Evolutionary conservation across 2,888 invertebrate species (phyloP).

Genomic region (Xestobium rufovillosum): DNA sequence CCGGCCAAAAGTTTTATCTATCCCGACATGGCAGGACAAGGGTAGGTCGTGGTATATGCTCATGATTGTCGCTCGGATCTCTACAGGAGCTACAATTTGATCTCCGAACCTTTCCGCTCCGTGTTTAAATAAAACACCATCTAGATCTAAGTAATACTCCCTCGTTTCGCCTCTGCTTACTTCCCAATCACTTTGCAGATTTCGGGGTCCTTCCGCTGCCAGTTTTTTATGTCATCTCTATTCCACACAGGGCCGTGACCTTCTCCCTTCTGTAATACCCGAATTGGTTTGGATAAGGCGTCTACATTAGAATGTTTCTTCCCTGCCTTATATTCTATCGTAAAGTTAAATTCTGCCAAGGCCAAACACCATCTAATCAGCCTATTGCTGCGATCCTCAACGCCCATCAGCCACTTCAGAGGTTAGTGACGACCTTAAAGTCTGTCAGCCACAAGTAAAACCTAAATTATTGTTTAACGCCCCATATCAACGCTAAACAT

Average conservation of each 20-base stretch:
- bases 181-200: not conserved
- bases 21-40: constrained; percentile 22
- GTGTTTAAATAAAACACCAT: constrained; percentile 1
- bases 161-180: not conserved
- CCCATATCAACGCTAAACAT: constrained; percentile 20
- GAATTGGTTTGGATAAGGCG: constrained; percentile 12
- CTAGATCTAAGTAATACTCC: too few species aligned
- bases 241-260: constrained; percentile 10
- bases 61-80: constrained; percentile 2
- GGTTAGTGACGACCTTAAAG: constrained; percentile 21
- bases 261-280: constrained; percentile 2
- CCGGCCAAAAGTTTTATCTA: constrained; percentile 20
- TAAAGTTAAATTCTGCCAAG: constrained; percentile 17
- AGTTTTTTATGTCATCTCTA: not conserved
- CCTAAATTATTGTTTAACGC: constrained; percentile 20
- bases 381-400: constrained; percentile 17
- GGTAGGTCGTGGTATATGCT: constrained; percentile 19
- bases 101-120: not conserved
- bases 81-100: not conserved
- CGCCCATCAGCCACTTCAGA: constrained; percentile 18
- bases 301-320: constrained; percentile 18
- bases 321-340: constrained; percentile 17
- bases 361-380: constrained; percentile 19
- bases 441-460: constrained; percentile 18
- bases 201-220: not conserved